Evolutionary conservation across 2,797 vertebrate genomes (phyloP).

Genomic region (Xiphorhynchus erythropygius): DNA sequence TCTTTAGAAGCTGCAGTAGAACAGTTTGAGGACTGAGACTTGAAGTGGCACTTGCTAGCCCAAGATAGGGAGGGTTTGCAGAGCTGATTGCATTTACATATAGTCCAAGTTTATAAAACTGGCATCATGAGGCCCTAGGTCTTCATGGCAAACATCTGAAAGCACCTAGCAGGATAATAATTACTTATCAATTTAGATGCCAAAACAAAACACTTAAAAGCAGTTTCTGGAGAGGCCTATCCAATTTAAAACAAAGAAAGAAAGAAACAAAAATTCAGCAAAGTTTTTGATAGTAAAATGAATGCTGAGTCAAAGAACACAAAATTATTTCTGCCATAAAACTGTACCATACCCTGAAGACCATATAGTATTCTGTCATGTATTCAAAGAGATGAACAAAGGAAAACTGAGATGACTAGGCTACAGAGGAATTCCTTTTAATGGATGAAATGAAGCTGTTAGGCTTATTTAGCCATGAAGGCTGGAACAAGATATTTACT

Average conservation of each 20-base stretch:
- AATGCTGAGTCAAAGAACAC: neutral
- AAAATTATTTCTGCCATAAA: neutral
- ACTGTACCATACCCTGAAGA: neutral
- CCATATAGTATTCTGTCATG: neutral
- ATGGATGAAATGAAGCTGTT: neutral
- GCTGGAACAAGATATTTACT: neutral
- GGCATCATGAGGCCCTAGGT: too few relatives aligned
- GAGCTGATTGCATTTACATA: neutral
- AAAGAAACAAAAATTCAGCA: neutral
- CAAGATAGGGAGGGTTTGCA: fast-evolving
- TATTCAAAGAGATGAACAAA: neutral
- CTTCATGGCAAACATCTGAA: neutral
- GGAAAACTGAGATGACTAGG: neutral
- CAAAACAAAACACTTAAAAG: neutral
- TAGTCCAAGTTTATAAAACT: neutral
- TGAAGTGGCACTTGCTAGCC: neutral
- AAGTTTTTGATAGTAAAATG: neutral
- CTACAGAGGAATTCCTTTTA: neutral
- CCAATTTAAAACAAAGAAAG: neutral
- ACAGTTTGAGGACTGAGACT: neutral
- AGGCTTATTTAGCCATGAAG: neutral
- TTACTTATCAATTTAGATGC: neutral
- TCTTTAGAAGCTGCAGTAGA: neutral
- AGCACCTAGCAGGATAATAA: neutral
- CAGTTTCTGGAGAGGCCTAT: neutral